Evolutionary conservation across 1,140 invertebrate species (phyloP), one percentile per base, ranked within the genome.

Genomic region (Wasmannia auropunctata): DNA sequence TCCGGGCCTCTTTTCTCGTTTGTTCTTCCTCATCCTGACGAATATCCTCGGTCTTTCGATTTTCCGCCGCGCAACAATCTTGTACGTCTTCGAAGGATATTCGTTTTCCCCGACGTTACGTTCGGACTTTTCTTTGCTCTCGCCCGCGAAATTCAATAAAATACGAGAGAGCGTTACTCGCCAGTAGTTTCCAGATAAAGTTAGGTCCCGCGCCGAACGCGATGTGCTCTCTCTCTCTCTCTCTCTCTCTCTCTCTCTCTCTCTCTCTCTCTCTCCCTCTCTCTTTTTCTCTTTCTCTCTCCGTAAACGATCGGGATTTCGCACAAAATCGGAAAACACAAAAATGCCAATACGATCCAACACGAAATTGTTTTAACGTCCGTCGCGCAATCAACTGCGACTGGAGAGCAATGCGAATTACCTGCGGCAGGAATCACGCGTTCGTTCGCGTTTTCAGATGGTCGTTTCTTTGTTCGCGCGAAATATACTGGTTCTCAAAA

Each of bases 1-100:
- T 86, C 77, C n/a, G n/a, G 37, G 14, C 74, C 49, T 37, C 81
- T 11, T n/a, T 62, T 22, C 80, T 86, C 46, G 28, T 51, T 86
- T 54, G 67, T 54, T 63, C 51, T 87, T 85, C 67, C 85, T 65
- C 75, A 40, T 86, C 75, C 77, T 86, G 56, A 77, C 69, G 60
- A 69, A 83, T 77, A 86, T 85, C 76, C 56, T n/a, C 54, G n/a
- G 51, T 72, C 85, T 69, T 83, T 81, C 87, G 46, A 84, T 80
- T 58, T 81, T 81, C 51, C 79, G 37, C 49, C 51, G 34, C 19
- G 79, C 79, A 83, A 83, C 67, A 37, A 83, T 83, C 28, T 83
- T 72, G 67, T 49, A 65, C 37, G 79, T 83, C 51, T 83, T 83
- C 51, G 79, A 60, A 34, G 79, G 79, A 83, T 83, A 74, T 83